Conservation (phyloP, 2,888 invertebrate genomes). For the Osedax fenrisi region DNA sequence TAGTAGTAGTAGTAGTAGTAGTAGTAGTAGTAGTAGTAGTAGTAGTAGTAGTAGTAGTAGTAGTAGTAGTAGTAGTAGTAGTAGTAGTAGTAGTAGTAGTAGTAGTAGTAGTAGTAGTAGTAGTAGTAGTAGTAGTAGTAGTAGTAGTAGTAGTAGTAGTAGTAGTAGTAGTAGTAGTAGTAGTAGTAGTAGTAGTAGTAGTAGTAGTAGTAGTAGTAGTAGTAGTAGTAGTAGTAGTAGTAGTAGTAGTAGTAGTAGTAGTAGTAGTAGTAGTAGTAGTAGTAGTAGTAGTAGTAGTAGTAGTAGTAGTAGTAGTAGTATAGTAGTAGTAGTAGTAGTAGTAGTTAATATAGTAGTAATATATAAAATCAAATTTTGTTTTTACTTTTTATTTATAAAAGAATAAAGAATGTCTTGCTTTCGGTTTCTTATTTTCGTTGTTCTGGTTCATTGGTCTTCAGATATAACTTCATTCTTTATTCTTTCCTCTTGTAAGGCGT, state of each 20-base stretch:
- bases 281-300: slow-evolving; percentile 4
- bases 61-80: background rate
- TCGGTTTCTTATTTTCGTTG: no score
- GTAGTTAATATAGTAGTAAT: no score
- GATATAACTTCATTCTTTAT: no score
- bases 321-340: no score
- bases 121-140: background rate
- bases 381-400: no score
- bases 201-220: slow-evolving; percentile 10
- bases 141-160: slow-evolving; percentile 7
- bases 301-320: no score
- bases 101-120: background rate
- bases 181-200: slow-evolving; percentile 10
- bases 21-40: background rate
- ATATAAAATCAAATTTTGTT: no score
- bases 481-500: no score
- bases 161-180: slow-evolving; percentile 10
- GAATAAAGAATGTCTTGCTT: no score
- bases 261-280: slow-evolving; percentile 10
- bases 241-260: slow-evolving; percentile 10
- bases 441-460: no score
- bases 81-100: background rate
- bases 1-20: background rate
- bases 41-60: background rate
- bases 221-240: slow-evolving; percentile 4